These are phyloP conservation scores for Pollenia angustigena DNA, from an alignment of 2,888 invertebrate genomes.

Conservation along the genomic window DNA sequence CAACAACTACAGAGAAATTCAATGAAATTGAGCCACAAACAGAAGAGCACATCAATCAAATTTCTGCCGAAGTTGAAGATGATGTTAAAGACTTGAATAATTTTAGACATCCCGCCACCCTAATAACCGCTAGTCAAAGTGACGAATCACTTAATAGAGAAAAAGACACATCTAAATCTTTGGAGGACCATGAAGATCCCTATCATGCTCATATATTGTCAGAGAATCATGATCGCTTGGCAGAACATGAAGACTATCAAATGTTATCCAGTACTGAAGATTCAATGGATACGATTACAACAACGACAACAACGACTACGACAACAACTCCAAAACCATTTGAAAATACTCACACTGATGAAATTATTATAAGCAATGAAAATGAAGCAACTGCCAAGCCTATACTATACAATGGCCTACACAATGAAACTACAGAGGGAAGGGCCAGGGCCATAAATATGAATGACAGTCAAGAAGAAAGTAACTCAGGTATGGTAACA, in stretches of 20 bases:
- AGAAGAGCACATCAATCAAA: slow-evolving; percentile 78
- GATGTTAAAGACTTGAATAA: slow-evolving; percentile 82
- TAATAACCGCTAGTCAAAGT: slow-evolving; percentile 81
- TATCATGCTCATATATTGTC: slow-evolving; percentile 82
- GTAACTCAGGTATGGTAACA: slow-evolving; percentile 32
- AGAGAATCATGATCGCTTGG: slow-evolving; percentile 82
- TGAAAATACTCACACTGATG: slow-evolving; percentile 65
- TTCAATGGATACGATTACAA: slow-evolving; percentile 69
- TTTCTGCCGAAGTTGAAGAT: slow-evolving; percentile 80
- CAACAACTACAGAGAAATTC: slow-evolving; percentile 76
- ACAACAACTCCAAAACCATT: slow-evolving; percentile 66
- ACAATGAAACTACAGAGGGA: slow-evolving; percentile 74
- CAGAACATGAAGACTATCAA: slow-evolving; percentile 82
- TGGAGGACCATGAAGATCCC: slow-evolving; percentile 78
- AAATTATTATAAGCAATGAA: slow-evolving; percentile 78
- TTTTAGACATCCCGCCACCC: slow-evolving; percentile 81
- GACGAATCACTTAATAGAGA: slow-evolving; percentile 76
- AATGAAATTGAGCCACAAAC: slow-evolving; percentile 73
- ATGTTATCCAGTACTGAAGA: slow-evolving; percentile 80
- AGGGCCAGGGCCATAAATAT: slow-evolving; percentile 82
- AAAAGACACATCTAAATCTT: slow-evolving; percentile 51
- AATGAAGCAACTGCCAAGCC: slow-evolving; percentile 79
- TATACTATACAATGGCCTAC: slow-evolving; percentile 38
- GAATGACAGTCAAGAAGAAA: slow-evolving; percentile 69
- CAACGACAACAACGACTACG: slow-evolving; percentile 70